These are phyloP conservation scores for Neoascia interrupta DNA, from an alignment of 2,888 invertebrate species.

Conservation along the genomic window DNA sequence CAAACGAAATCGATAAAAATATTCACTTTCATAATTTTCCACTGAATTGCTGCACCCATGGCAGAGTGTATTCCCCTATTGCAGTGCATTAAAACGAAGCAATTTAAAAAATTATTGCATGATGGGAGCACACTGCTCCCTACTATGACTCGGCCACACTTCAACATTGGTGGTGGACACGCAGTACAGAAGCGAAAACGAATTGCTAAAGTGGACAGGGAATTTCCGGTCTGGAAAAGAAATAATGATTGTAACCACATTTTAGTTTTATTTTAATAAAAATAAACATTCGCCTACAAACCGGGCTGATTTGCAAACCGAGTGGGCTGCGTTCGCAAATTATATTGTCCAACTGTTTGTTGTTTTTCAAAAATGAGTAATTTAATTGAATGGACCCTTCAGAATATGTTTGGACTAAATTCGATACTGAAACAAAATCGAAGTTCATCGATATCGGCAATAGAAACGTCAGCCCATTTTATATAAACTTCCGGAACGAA, in stretches of 20 bases:
- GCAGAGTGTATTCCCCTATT: background rate
- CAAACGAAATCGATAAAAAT: slow-evolving; percentile 1
- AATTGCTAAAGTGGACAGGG: slow-evolving; percentile 29
- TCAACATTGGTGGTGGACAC: too few relatives aligned
- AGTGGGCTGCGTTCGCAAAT: background rate
- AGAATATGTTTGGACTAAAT: too few relatives aligned
- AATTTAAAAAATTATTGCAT: slow-evolving; percentile 2
- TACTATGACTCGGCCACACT: slow-evolving; percentile 6
- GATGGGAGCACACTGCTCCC: slow-evolving; percentile 19
- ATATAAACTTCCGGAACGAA: too few relatives aligned
- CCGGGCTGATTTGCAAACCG: background rate
- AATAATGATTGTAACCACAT: slow-evolving; percentile 11
- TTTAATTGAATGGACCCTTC: too few relatives aligned
- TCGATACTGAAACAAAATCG: too few relatives aligned
- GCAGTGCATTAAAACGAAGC: slow-evolving; percentile 9
- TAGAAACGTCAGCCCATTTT: too few relatives aligned
- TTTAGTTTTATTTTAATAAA: slow-evolving; percentile 7
- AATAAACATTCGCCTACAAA: background rate
- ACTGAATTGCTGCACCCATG: background rate
- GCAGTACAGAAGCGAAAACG: background rate
- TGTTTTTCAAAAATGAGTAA: too few relatives aligned
- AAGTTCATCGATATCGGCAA: too few relatives aligned
- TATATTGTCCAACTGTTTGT: background rate
- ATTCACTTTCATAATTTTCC: slow-evolving; percentile 1
- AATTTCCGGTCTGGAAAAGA: slow-evolving; percentile 49